A percentile compares a stretch with the other conserved stretches of the same genome.
Conservation (phyloP, 1,140 invertebrate species). For the Drosophila asahinai region DNA sequence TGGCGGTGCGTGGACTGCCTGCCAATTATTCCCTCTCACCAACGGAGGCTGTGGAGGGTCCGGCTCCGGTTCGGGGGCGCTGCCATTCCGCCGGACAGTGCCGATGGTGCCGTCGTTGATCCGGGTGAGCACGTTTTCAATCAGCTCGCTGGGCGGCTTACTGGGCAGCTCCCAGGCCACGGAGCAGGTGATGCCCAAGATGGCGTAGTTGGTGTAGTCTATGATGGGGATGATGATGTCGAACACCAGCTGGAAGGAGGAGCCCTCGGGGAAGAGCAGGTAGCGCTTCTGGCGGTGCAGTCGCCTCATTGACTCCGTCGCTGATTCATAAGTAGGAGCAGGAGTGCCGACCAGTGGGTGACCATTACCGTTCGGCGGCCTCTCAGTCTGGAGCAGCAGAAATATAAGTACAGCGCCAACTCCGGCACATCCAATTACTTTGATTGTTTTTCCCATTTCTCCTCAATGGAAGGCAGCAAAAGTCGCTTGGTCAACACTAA, state of each 20-base stretch:
- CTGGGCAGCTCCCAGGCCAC: slow-evolving; percentile 91
- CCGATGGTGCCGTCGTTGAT: slow-evolving; percentile 79
- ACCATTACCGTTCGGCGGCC: slow-evolving; percentile 5
- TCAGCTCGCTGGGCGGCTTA: slow-evolving; percentile 85
- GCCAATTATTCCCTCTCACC: slow-evolving; percentile 63
- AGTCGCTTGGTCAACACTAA: slow-evolving; percentile 29
- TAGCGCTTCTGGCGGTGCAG: slow-evolving; percentile 87
- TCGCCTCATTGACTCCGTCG: slow-evolving; percentile 45
- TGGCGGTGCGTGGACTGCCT: slow-evolving; percentile 56
- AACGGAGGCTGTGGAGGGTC: not conserved
- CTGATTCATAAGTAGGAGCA: not conserved
- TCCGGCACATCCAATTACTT: slow-evolving; percentile 63
- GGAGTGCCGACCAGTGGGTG: slow-evolving; percentile 3
- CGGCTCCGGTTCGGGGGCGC: slow-evolving; percentile 16
- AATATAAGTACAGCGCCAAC: slow-evolving; percentile 36
- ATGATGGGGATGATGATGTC: slow-evolving; percentile 82
- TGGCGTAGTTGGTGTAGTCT: slow-evolving; percentile 85
- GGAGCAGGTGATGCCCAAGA: slow-evolving; percentile 90
- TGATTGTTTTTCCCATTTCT: slow-evolving; percentile 67
- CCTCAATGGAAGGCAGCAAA: slow-evolving; percentile 37
- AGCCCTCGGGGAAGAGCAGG: slow-evolving; percentile 91
- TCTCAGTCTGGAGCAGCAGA: slow-evolving; percentile 28
- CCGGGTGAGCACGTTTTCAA: slow-evolving; percentile 77
- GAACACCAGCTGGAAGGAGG: slow-evolving; percentile 88
- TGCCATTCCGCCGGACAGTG: slow-evolving; percentile 69